Evolutionary conservation across 2,113 vertebrate genomes (phyloP), one percentile per base, ranked within the genome.

Genomic region (Dryoscopus gambensis): DNA sequence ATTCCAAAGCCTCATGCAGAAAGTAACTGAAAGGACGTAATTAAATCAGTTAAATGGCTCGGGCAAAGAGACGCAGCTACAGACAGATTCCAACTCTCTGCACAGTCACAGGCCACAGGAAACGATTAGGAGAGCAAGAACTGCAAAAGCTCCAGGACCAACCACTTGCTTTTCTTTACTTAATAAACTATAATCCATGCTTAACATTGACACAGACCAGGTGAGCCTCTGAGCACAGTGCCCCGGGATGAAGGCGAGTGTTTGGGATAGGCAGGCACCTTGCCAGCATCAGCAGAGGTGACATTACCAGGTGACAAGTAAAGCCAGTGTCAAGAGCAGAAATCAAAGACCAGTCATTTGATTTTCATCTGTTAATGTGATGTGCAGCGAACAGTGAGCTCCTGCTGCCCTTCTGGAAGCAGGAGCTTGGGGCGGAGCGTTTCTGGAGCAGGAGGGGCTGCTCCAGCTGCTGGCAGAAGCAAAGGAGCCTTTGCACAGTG

Each of bases 1-100:
- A 82, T 95, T 47, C 25, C 42, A 85, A 93, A 90, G 71, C 63
- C 63, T 74, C 8, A 2, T 63, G 76, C 76, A 74, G 89, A 94
- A 92, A 95, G 67, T 80, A 93, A 70, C 89, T 93, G 81, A 68
- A 74, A 95, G 94, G 84, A 83, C 2, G 2, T 92, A 57, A 96
- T 95, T 85, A 94, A 88, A 90, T 86, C 91, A 77, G 90, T 91
- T 88, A 90, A 96, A 86, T 73, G 75, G 78, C 87, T 87, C 12
- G 63, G 87, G 93, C 77, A 52, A 68, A 87, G 91, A 95, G 81
- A 62, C 37, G 44, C 1, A 2, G 82, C 82, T 50, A 79, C 37
- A 59, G 86, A 50, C 86, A 87, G 94, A 74, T 81, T 73, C 84
- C 63, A 47, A 22, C 79, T 60, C 89, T 69, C 16, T 0, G 63